Percentiles rank a stretch among this genome's conserved stretches.
Evolutionary conservation across 2,113 vertebrate species (phyloP).

Genomic region (Scolopax mira): DNA sequence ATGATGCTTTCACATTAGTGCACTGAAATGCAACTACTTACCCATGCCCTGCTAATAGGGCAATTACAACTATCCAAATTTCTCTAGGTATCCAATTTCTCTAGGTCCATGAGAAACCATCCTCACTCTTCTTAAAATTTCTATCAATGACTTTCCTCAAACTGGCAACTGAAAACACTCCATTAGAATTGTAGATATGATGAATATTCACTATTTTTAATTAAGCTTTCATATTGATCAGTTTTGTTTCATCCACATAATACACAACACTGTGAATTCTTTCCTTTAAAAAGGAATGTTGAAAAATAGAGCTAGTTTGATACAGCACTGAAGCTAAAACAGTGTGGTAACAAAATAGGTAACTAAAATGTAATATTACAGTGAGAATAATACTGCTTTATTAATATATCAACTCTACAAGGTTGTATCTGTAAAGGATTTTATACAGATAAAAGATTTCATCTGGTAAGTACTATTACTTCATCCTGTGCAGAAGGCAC

Average conservation of each 20-base stretch:
- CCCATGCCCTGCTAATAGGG: background rate
- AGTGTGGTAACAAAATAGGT: background rate
- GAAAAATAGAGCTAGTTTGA: background rate
- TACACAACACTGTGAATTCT: background rate
- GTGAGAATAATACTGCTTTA: background rate
- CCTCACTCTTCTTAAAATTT: background rate
- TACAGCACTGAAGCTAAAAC: background rate
- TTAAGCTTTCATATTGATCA: background rate
- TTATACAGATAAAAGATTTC: background rate
- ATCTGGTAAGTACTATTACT: background rate
- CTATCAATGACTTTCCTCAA: background rate
- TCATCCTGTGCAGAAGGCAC: background rate
- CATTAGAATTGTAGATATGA: background rate
- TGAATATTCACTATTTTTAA: background rate
- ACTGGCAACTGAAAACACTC: background rate
- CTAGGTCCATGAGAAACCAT: background rate
- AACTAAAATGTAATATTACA: background rate
- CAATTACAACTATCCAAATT: background rate
- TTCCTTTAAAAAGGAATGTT: background rate
- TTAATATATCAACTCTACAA: background rate
- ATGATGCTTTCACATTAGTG: background rate
- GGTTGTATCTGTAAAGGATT: background rate
- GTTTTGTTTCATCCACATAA: background rate
- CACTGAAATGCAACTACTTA: background rate
- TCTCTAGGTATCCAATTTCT: background rate